phyloP scores from a whole-genome alignment of 1,140 invertebrate genomes.

The Drosophila lacertosa region DNA sequence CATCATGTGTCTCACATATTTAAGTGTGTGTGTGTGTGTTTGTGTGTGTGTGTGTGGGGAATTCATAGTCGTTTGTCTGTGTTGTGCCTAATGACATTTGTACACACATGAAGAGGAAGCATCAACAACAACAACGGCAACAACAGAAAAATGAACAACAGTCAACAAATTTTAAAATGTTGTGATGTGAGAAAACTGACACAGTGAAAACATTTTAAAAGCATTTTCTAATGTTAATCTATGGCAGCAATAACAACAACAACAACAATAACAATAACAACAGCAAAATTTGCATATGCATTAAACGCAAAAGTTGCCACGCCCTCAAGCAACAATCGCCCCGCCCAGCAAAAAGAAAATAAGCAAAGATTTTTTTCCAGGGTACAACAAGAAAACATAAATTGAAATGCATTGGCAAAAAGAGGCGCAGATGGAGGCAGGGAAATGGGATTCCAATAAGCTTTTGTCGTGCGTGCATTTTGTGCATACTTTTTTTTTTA shows the following conservation, averaged over 20 bases:
- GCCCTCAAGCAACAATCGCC: constrained; percentile 3
- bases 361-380: constrained; percentile 9
- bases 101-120: constrained; percentile 51
- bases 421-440: neutral
- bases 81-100: constrained; percentile 77
- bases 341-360: neutral
- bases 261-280: constrained; percentile 3
- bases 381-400: neutral
- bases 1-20: constrained; percentile 18
- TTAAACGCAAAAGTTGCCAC: neutral
- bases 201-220: constrained; percentile 42
- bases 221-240: constrained; percentile 60
- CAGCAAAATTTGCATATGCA: constrained; percentile 28
- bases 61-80: constrained; percentile 39
- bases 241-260: constrained; percentile 11
- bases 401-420: neutral
- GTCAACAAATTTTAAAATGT: constrained; percentile 57
- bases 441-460: neutral
- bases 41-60: constrained; percentile 5
- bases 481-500: constrained; percentile 12
- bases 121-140: constrained; percentile 27
- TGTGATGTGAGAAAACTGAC: constrained; percentile 43
- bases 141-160: constrained; percentile 18
- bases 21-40: constrained; percentile 3
- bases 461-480: constrained; percentile 1